phyloP scores from a whole-genome alignment of 2,797 vertebrate genomes.

The Chloroceryle inda region DNA sequence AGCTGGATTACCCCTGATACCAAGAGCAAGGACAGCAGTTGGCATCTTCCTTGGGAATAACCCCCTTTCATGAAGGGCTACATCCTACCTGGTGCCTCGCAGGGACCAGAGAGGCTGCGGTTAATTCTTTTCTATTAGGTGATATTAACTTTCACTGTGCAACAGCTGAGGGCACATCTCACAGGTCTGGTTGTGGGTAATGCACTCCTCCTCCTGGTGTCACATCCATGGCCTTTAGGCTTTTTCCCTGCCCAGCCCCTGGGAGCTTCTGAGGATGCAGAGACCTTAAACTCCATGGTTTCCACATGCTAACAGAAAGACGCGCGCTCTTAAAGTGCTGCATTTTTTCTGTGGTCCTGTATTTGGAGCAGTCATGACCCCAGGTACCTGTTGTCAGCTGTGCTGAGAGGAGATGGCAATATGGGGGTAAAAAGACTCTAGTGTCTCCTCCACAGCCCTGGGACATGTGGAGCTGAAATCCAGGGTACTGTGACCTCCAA shows the following conservation, averaged over 20 bases:
- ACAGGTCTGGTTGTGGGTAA: neutral
- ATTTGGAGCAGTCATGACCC: neutral
- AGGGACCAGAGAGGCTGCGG: neutral
- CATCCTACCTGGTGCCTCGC: neutral
- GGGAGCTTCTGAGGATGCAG: neutral
- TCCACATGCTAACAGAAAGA: neutral
- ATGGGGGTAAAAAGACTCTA: neutral
- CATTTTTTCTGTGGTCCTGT: neutral
- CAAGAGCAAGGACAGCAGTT: neutral
- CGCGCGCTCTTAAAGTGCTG: neutral
- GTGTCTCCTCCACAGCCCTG: neutral
- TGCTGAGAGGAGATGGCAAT: neutral
- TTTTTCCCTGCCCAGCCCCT: neutral
- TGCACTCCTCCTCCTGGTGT: neutral
- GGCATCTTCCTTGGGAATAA: neutral
- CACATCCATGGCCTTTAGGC: neutral
- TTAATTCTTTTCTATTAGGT: neutral
- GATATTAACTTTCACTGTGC: neutral
- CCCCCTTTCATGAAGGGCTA: accelerated
- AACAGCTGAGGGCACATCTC: neutral
- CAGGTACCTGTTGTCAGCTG: accelerated
- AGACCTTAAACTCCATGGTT: neutral
- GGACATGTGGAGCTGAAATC: neutral
- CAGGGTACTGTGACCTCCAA: neutral
- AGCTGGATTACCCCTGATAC: accelerated